Conservation (phyloP, 35 echinoderm and acorn worm species). For the Heliocidaris erythrogramma region DNA sequence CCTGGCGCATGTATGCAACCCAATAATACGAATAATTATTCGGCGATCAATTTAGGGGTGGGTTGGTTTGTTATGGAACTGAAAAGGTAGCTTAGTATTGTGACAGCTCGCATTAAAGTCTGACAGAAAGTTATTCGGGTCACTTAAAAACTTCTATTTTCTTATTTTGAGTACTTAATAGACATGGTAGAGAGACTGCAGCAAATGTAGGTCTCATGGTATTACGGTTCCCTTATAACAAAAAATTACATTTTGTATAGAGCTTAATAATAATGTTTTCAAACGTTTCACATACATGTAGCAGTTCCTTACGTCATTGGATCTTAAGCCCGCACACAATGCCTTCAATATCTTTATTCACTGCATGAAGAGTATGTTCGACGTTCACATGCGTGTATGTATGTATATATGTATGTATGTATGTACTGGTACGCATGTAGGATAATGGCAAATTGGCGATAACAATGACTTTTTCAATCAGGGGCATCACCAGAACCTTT, state of each 20-base stretch:
- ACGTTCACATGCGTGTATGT: background rate
- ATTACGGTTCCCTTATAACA: background rate
- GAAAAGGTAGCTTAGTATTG: constrained; percentile 3
- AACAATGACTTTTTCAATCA: too few relatives aligned
- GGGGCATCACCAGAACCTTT: too few relatives aligned
- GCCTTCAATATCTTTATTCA: background rate
- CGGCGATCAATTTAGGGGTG: constrained; percentile 41
- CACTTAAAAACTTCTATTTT: background rate
- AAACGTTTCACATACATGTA: background rate
- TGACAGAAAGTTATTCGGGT: constrained; percentile 33
- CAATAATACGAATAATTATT: constrained; percentile 48
- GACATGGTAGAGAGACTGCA: background rate
- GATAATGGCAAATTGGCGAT: too few relatives aligned
- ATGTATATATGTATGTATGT: too few relatives aligned
- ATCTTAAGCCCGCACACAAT: too few relatives aligned
- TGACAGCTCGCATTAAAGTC: constrained; percentile 30
- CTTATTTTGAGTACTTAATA: background rate
- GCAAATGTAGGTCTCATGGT: background rate
- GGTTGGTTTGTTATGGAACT: background rate
- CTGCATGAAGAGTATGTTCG: background rate
- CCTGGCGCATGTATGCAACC: constrained; percentile 43
- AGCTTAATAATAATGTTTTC: background rate
- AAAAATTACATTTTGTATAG: background rate
- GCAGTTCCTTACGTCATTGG: too few relatives aligned
- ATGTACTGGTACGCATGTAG: too few relatives aligned